Base-by-base conservation (phyloP, 2,113 vertebrate genomes). In the Pollimyrus isidori region DNA sequence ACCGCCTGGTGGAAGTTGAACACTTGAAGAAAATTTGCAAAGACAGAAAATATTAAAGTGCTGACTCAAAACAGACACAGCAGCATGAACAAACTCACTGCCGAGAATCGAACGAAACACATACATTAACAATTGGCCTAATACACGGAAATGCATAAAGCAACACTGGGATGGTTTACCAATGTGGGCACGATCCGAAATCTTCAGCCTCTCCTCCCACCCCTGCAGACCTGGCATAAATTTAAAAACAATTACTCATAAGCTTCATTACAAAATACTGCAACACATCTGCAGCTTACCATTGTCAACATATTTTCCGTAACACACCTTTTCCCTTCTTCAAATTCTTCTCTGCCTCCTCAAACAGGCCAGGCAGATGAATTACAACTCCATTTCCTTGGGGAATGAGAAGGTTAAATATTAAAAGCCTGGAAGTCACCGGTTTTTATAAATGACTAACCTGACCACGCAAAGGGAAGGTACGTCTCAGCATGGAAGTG, bases 1-100 rank as follows among this genome's bases (percentile, higher is more conserved):
- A 94, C 96, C 10, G 95, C 95, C 89, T 97, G 96, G 89, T 97
- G 96, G 92, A 97, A 97, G 93, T 96, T 95, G 88, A 97, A 97
- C 69, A 97, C 96, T 69, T 97, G 76, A 9, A 90, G 53, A 48
- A 0, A 88, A 88, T 39, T 3, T 90, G 11, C 35, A 91, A 19
- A 23, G 0, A 58, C 1, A 39, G 1, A 15, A 7, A 9, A 1
- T 0, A 52, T 39, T 80, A 19, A 62, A 88, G 15, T 2, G 39
- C 35, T 2, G 11, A n/a, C 45, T 50, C 23, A 53, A 48, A 65
- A 11, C 35, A 10, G 13, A 88, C 48, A 69, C 17, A 15, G 10
- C 3, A 46, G 21, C 2, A 21, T 26, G 15, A 49, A 7, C 76
- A 84, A 10, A 45, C 7, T 19, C 7, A 88, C 13, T 39, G 30